Evolutionary conservation across 2,797 vertebrate genomes (phyloP), one percentile per base, ranked within the genome.

Genomic region (Emys orbicularis): DNA sequence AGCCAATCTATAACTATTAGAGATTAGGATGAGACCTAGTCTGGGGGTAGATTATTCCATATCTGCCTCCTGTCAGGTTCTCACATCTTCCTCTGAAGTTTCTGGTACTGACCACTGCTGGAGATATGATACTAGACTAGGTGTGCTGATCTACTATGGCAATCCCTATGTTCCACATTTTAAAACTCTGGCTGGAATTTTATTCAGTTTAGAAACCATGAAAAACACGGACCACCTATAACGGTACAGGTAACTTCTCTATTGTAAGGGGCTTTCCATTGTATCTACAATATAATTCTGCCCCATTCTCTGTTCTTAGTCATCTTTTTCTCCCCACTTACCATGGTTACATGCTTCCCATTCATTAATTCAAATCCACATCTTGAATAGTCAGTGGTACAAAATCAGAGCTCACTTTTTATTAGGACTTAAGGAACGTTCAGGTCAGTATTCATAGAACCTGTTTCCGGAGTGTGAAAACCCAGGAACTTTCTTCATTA

Each of bases 201-300:
- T 52, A 79, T 85, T 88, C 89, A 27, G 13, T 61, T 92, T 77
- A 84, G 53, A 89, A 94, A 90, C 13, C 16, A 81, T 27, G 15
- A 81, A 88, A 91, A 87, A 79, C 7, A 0, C n/a, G 74, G 6
- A 79, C 23, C 5, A 44, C 21, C 5, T 65, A 56, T 52, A 91
- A 47, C 6, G 44, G n/a, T 9, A 27, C 31, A 61, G 8, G 47
- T 19, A 34, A 56, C 5, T 50, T 41, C 8, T 12, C 72, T 82
- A 77, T 2, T 59, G 68, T 41, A 74, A 25, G 37, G 34, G 84
- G 11, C 5, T 37, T 91, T 91, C 77, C 37, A 31, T 9, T n/a
- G 19, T 82, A 25, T 31, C 6, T 83, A 2, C 11, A 5, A 49
- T 34, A 31, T 54, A 84, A 44, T 81, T 91, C 16, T 61, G 31